These are phyloP conservation scores for Ophion ventricosus DNA, from an alignment of 2,888 invertebrate genomes.

Conservation along the genomic window DNA sequence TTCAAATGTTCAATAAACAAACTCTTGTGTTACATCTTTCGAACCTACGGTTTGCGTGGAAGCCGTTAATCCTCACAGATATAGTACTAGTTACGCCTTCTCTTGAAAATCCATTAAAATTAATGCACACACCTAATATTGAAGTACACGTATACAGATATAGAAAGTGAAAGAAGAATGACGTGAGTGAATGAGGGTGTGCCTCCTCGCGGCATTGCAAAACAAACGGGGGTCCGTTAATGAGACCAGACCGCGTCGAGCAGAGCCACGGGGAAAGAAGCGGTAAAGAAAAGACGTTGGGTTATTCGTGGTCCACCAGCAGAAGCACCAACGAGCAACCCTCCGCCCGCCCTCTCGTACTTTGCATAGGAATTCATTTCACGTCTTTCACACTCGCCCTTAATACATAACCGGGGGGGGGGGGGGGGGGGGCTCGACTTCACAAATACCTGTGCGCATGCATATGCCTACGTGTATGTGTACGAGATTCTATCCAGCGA, in stretches of 20 bases:
- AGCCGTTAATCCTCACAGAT: too few relatives aligned
- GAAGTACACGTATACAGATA: not conserved
- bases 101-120: too few relatives aligned
- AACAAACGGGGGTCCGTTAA: slow-evolving; percentile 78
- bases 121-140: too few relatives aligned
- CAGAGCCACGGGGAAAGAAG: slow-evolving; percentile 44
- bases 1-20: too few relatives aligned
- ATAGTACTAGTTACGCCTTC: too few relatives aligned
- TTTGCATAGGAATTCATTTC: slow-evolving; percentile 79
- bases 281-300: slow-evolving; percentile 38
- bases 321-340: slow-evolving; percentile 50
- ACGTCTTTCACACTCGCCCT: slow-evolving; percentile 73
- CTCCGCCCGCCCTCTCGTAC: slow-evolving; percentile 58
- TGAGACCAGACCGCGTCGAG: slow-evolving; percentile 72
- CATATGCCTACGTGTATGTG: not conserved
- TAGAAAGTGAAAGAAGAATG: slow-evolving; percentile 38
- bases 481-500: slow-evolving; percentile 24
- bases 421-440: slow-evolving; percentile 58
- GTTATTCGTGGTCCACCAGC: slow-evolving; percentile 49
- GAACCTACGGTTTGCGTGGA: too few relatives aligned
- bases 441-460: slow-evolving; percentile 10
- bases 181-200: slow-evolving; percentile 72
- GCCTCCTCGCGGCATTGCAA: slow-evolving; percentile 75
- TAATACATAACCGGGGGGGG: slow-evolving; percentile 67
- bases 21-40: too few relatives aligned